phyloP scores from a whole-genome alignment of 1,140 invertebrate species.

The Hormaphis cornu region DNA sequence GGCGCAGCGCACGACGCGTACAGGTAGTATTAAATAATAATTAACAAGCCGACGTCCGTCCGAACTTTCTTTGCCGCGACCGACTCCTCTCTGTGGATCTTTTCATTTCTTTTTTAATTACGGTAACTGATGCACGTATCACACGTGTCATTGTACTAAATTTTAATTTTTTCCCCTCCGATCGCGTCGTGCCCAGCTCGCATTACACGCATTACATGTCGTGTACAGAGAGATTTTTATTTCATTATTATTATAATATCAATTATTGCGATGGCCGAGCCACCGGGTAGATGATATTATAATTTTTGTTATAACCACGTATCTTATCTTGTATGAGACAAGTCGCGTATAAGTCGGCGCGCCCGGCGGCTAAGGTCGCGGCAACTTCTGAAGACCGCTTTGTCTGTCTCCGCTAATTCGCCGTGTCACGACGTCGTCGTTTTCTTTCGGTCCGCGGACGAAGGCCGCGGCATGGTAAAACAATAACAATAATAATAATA shows the following conservation, averaged over 20 bases:
- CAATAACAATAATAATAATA: no score
- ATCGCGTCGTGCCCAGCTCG: neutral
- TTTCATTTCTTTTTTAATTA: slow-evolving; percentile 5
- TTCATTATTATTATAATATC: no score
- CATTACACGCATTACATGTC: no score
- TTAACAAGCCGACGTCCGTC: no score
- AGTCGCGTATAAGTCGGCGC: neutral
- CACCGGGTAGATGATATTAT: no score
- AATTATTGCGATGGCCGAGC: no score
- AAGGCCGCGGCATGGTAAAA: no score
- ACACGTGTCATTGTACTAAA: slow-evolving; percentile 25
- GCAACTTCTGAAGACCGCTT: slow-evolving; percentile 23
- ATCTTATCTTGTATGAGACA: no score
- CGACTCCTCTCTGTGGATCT: neutral
- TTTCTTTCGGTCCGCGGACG: slow-evolving; percentile 11
- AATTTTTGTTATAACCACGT: no score
- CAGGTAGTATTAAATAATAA: neutral
- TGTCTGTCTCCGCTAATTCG: slow-evolving; percentile 29
- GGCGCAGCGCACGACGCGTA: neutral
- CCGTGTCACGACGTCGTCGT: slow-evolving; percentile 9
- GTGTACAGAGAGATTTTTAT: no score
- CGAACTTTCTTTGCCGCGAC: neutral
- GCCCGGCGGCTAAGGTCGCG: slow-evolving; percentile 14
- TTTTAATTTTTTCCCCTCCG: neutral
- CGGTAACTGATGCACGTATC: neutral